A percentile compares a stretch with the other conserved stretches of the same genome.
phyloP scores from a whole-genome alignment of 2,797 vertebrate species.

The Muscicapa striata region DNA sequence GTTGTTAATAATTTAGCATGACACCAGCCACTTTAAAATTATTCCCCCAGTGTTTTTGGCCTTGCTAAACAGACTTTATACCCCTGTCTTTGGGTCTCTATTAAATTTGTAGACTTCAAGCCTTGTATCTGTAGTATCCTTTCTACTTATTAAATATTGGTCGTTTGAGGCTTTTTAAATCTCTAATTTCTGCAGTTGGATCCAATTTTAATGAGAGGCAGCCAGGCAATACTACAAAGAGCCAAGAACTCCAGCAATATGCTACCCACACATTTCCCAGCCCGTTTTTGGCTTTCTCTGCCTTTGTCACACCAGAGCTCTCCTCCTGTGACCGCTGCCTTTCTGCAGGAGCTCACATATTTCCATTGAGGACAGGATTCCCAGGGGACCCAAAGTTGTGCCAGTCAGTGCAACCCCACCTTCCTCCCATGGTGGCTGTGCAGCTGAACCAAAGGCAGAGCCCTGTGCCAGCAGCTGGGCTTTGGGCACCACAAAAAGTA shows the following conservation, averaged over 20 bases:
- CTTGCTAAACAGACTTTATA: not conserved
- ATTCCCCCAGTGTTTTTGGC: not conserved
- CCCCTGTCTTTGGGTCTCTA: not conserved
- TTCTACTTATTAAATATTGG: not conserved
- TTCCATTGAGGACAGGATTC: not conserved
- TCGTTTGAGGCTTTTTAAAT: not conserved
- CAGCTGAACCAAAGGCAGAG: not conserved
- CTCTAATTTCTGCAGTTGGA: not conserved
- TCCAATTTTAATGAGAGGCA: not conserved
- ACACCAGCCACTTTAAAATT: not conserved
- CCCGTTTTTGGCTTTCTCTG: not conserved
- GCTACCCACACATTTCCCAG: not conserved
- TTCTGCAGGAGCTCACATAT: not conserved
- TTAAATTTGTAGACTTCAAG: not conserved
- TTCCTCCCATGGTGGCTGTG: not conserved
- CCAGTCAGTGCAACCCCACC: not conserved
- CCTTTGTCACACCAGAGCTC: not conserved
- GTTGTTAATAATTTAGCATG: not conserved
- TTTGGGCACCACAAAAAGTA: not conserved
- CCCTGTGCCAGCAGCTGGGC: not conserved
- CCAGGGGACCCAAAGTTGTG: accelerated
- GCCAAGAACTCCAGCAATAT: not conserved
- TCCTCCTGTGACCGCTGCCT: not conserved
- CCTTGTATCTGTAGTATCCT: not conserved
- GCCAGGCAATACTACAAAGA: not conserved